Conservation (phyloP, 1,140 invertebrate species). For the Penaeus indicus region DNA sequence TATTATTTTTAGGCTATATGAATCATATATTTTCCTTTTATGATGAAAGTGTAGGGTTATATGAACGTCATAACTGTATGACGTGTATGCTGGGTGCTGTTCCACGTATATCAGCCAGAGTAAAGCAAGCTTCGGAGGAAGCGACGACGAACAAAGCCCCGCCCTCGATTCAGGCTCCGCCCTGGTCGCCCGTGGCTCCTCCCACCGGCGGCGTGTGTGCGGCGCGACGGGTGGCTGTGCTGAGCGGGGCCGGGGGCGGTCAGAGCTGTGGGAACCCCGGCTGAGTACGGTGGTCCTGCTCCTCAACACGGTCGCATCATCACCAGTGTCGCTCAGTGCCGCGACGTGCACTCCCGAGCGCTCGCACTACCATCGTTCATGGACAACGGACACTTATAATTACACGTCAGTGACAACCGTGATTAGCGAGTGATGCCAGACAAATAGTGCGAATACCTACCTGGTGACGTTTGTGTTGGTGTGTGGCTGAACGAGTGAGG, state of each 20-base stretch:
- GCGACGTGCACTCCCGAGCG: conserved; percentile 26
- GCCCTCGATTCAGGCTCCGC: conserved; percentile 28
- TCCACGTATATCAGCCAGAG: too few species aligned
- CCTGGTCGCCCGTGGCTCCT: conserved; percentile 5
- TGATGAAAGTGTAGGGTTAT: too few species aligned
- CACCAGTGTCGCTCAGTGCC: conserved; percentile 38
- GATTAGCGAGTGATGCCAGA: conserved; percentile 30
- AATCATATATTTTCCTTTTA: not conserved
- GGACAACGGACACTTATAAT: conserved; percentile 23
- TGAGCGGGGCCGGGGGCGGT: conserved; percentile 45
- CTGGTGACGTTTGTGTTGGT: conserved; percentile 46
- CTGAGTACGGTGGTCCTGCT: conserved; percentile 56
- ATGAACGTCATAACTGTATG: too few species aligned
- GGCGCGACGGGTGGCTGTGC: conserved; percentile 45
- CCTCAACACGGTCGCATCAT: conserved; percentile 26
- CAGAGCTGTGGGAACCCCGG: conserved; percentile 62
- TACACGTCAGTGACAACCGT: conserved; percentile 39
- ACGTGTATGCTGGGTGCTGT: too few species aligned
- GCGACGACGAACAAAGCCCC: not conserved
- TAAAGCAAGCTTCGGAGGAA: too few species aligned
- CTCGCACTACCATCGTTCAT: too few species aligned
- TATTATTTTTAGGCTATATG: conserved; percentile 3
- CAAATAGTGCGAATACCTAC: conserved; percentile 37
- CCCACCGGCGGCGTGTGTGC: conserved; percentile 51
- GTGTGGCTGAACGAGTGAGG: conserved; percentile 31